phyloP scores from a whole-genome alignment of 2,888 invertebrate genomes.

The Arrhopalites spinosus region DNA sequence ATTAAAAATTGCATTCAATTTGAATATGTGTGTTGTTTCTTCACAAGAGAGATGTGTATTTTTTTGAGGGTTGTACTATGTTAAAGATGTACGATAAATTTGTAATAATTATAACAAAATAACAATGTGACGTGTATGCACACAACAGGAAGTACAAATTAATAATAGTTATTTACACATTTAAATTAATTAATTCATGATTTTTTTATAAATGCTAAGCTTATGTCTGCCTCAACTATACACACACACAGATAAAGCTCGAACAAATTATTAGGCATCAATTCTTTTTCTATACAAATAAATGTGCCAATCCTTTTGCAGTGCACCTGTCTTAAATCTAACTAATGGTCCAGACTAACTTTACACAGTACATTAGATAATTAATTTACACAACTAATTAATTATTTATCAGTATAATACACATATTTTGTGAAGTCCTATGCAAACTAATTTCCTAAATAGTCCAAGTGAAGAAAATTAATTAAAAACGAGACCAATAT shows the following conservation, averaged over 20 bases:
- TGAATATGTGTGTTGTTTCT: background rate
- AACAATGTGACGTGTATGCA: background rate
- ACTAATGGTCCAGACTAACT: background rate
- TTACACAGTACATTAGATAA: background rate
- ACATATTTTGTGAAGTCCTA: background rate
- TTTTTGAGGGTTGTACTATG: no score
- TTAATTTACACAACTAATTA: no score
- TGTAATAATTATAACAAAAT: constrained; percentile 6
- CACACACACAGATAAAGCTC: constrained; percentile 52
- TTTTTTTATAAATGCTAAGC: background rate
- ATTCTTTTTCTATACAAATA: constrained; percentile 27
- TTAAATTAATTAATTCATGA: background rate
- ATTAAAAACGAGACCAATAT: no score
- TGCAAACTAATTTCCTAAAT: background rate
- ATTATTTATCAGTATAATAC: background rate
- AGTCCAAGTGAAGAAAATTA: no score
- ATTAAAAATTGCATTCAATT: no score
- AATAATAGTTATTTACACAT: background rate
- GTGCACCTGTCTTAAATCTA: no score
- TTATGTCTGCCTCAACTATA: constrained; percentile 10
- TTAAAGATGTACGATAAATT: background rate
- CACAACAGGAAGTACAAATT: background rate
- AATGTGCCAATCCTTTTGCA: background rate
- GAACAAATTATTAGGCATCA: constrained; percentile 52
- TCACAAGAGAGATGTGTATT: background rate